A percentile compares a stretch with the other conserved stretches of the same genome.
These are phyloP conservation scores for Nasonia giraulti DNA, from an alignment of 1,140 invertebrate species.

Conservation along the genomic window DNA sequence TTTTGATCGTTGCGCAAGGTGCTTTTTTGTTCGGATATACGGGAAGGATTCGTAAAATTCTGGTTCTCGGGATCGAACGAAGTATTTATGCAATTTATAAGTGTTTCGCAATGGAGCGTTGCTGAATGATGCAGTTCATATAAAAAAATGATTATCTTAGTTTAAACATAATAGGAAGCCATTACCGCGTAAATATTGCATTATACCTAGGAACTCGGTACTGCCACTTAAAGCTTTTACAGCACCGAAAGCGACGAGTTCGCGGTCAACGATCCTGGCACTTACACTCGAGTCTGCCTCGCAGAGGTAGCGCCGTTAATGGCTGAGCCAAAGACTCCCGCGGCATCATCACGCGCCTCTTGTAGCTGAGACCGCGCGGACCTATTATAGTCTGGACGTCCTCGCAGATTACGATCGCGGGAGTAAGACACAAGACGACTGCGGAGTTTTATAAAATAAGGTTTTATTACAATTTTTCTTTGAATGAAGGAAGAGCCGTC, in stretches of 20 bases:
- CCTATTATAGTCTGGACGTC: slow-evolving; percentile 25
- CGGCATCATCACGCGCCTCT: not conserved
- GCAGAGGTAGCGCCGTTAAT: not conserved
- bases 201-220: too few relatives aligned
- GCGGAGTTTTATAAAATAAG: not conserved
- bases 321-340: not conserved
- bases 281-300: not conserved
- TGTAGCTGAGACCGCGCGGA: not conserved
- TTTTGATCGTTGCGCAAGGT: too few relatives aligned
- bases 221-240: not conserved
- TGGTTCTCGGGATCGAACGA: too few relatives aligned
- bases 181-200: too few relatives aligned
- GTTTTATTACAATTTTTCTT: not conserved
- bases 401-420: slow-evolving; percentile 20
- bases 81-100: too few relatives aligned
- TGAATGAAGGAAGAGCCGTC: too few relatives aligned
- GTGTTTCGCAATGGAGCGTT: too few relatives aligned
- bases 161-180: too few relatives aligned
- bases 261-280: slow-evolving; percentile 19
- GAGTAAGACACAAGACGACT: not conserved
- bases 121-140: too few relatives aligned
- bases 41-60: too few relatives aligned
- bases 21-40: too few relatives aligned
- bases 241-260: not conserved
- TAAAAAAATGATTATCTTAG: too few relatives aligned